phyloP scores from a whole-genome alignment of 1,140 invertebrate genomes.

The Drosophila setifemur region DNA sequence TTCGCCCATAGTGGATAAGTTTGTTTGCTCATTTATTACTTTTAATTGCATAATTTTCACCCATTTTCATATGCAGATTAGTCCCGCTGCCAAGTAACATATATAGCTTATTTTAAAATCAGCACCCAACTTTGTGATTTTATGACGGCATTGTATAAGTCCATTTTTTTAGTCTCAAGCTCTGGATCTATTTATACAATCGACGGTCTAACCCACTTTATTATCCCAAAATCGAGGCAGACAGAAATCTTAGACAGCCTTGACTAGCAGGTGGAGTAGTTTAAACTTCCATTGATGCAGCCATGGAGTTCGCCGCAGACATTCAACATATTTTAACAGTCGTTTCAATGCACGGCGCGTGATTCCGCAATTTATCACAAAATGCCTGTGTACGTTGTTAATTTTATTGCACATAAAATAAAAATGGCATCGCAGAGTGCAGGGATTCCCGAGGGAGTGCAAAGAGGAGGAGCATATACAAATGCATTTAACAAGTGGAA shows the following conservation, averaged over 20 bases:
- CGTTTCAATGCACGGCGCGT: constrained; percentile 79
- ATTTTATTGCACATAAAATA: constrained; percentile 81
- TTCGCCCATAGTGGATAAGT: constrained; percentile 7
- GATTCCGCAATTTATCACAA: constrained; percentile 81
- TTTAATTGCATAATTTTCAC: constrained; percentile 77
- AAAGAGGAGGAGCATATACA: constrained; percentile 50
- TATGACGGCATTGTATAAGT: neutral
- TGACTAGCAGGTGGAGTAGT: constrained; percentile 24
- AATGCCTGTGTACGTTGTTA: constrained; percentile 80
- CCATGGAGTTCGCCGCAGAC: constrained; percentile 49
- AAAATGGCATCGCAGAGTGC: constrained; percentile 32
- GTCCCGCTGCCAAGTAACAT: neutral
- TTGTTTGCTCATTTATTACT: constrained; percentile 71
- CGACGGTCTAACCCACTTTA: neutral
- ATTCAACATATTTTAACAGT: constrained; percentile 74
- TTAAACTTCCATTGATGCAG: constrained; percentile 11
- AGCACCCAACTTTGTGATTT: neutral
- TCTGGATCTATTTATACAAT: neutral
- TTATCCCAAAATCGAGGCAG: neutral
- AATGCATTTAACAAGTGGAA: constrained; percentile 76
- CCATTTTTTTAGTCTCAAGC: neutral
- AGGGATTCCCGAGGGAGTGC: constrained; percentile 15
- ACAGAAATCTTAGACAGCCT: neutral
- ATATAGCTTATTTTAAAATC: constrained; percentile 21
- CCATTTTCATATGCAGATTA: constrained; percentile 15